Evolutionary conservation across 2,113 vertebrate species (phyloP).

Genomic region (Cyprinus carpio): DNA sequence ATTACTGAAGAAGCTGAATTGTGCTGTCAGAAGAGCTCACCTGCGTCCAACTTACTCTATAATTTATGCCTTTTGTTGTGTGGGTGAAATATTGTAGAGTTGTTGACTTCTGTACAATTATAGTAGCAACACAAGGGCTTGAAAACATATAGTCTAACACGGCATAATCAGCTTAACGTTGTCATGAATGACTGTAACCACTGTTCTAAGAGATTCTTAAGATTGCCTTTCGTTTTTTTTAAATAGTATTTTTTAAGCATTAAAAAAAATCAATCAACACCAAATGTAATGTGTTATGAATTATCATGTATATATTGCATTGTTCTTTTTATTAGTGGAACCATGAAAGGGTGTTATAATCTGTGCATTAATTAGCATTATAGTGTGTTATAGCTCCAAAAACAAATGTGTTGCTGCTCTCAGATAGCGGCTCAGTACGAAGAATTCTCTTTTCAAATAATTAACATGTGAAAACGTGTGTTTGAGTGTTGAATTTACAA

Average conservation of each 20-base stretch:
- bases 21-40: slow-evolving; percentile 21
- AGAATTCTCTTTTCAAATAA: slow-evolving; percentile 60
- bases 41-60: not conserved
- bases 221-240: not conserved
- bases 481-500: slow-evolving; percentile 65
- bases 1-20: slow-evolving; percentile 29
- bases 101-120: not conserved
- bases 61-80: slow-evolving; percentile 18
- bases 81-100: not conserved
- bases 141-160: not conserved
- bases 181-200: not conserved
- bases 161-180: not conserved
- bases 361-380: slow-evolving; percentile 5
- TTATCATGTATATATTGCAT: not conserved
- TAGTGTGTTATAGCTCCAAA: not conserved
- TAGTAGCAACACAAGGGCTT: not conserved
- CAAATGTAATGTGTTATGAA: not conserved
- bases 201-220: not conserved
- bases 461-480: slow-evolving; percentile 60
- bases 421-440: not conserved
- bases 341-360: not conserved
- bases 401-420: not conserved
- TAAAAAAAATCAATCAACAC: not conserved
- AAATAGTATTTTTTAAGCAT: not conserved
- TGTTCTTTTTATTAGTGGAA: not conserved